Percentiles rank a stretch among this genome's conserved stretches.
These are phyloP conservation scores for Drosophila subquinaria DNA, from an alignment of 2,888 invertebrate species.

Conservation along the genomic window DNA sequence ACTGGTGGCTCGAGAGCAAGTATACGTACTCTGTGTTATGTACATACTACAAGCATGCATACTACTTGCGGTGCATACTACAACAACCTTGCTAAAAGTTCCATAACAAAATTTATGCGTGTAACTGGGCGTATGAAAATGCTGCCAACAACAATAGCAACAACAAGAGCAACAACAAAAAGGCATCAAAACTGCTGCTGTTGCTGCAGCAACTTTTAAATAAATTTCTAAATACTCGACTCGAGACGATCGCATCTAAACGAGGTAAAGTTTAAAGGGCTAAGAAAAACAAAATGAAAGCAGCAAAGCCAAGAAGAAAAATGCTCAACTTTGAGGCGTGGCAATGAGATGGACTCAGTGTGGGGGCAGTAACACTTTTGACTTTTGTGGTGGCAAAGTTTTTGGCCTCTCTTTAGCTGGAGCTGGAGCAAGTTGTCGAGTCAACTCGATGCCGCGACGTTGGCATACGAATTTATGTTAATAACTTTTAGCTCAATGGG, in stretches of 20 bases:
- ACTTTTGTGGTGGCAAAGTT: constrained; percentile 73
- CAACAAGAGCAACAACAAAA: constrained; percentile 19
- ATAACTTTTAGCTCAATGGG: constrained; percentile 65
- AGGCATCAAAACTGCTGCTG: constrained; percentile 17
- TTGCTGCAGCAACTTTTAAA: constrained; percentile 65
- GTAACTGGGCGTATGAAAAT: constrained; percentile 75
- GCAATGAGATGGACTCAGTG: constrained; percentile 38
- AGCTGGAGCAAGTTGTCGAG: constrained; percentile 38
- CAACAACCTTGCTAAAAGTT: constrained; percentile 69
- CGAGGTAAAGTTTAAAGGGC: constrained; percentile 72
- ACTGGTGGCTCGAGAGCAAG: constrained; percentile 19
- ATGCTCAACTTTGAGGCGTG: constrained; percentile 53
- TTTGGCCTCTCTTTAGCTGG: constrained; percentile 27
- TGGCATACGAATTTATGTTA: constrained; percentile 76
- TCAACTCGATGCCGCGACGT: constrained; percentile 55
- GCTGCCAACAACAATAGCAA: constrained; percentile 29
- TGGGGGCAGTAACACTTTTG: constrained; percentile 65
- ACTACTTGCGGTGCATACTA: constrained; percentile 42
- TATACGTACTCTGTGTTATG: constrained; percentile 3
- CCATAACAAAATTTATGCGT: constrained; percentile 76
- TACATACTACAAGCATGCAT: not conserved
- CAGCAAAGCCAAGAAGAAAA: constrained; percentile 19
- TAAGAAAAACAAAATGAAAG: constrained; percentile 23
- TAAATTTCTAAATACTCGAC: constrained; percentile 78
- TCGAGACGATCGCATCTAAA: constrained; percentile 72